A percentile compares a stretch with the other conserved stretches of the same genome.
phyloP scores from a whole-genome alignment of 2,113 vertebrate species.

The Varanus komodoensis region DNA sequence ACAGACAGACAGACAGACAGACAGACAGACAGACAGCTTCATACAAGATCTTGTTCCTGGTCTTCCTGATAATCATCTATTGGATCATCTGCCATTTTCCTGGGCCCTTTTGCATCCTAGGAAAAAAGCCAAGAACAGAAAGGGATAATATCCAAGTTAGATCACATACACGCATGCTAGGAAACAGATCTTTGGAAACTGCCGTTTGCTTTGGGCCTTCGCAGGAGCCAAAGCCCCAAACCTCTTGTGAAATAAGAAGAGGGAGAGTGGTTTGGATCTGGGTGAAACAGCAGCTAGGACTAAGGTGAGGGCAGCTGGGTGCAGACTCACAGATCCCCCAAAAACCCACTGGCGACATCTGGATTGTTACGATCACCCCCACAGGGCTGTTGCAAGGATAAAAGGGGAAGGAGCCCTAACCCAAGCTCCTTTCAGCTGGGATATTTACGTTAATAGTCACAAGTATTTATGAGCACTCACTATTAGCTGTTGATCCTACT shows the following conservation, averaged over 20 bases:
- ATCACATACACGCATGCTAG: background rate
- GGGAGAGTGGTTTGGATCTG: background rate
- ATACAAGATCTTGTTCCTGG: slow-evolving; percentile 76
- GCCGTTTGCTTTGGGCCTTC: background rate
- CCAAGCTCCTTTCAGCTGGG: too few species aligned
- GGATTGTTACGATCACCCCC: too few species aligned
- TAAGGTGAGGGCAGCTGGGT: too few species aligned
- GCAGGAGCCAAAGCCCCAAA: background rate
- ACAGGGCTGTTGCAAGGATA: too few species aligned
- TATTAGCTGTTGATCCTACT: too few species aligned
- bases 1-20: background rate
- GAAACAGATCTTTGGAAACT: background rate
- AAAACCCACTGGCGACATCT: too few species aligned
- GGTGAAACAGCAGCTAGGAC: too few species aligned
- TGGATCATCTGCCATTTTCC: slow-evolving; percentile 51
- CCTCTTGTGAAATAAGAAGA: background rate
- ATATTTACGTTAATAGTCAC: too few species aligned
- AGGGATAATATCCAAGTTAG: background rate
- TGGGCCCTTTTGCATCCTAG: slow-evolving; percentile 46
- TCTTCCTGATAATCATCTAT: slow-evolving; percentile 69
- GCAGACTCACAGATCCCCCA: too few species aligned
- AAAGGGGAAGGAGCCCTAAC: too few species aligned
- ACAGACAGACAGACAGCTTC: slow-evolving; percentile 50
- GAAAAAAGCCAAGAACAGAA: background rate
- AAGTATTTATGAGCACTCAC: too few species aligned